Percentiles rank a stretch among this genome's conserved stretches.
These are phyloP conservation scores for Urechis unicinctus DNA, from an alignment of 2,888 invertebrate species.

Conservation along the genomic window DNA sequence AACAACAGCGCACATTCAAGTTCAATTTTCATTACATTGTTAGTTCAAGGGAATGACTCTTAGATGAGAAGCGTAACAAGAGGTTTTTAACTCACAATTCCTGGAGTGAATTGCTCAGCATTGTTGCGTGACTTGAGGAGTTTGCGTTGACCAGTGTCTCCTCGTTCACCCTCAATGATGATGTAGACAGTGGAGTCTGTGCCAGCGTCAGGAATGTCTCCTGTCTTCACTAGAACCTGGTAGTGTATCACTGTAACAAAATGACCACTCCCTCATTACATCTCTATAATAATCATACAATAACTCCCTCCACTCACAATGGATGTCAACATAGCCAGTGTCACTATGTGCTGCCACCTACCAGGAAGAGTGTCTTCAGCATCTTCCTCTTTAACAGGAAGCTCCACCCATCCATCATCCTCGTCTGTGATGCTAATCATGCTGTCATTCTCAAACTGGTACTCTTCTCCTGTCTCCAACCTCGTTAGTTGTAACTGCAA, in stretches of 20 bases:
- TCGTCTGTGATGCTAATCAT: slow-evolving; percentile 36
- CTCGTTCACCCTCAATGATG: slow-evolving; percentile 13
- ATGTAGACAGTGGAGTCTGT: slow-evolving; percentile 21
- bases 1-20: no score
- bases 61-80: no score
- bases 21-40: no score
- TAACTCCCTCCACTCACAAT: no score
- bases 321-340: no score
- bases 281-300: no score
- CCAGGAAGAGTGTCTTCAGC: no score
- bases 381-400: slow-evolving; percentile 30
- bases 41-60: no score
- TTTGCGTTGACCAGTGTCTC: slow-evolving; percentile 16
- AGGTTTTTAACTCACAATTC: slow-evolving; percentile 16
- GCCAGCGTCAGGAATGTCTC: slow-evolving; percentile 21
- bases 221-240: slow-evolving; percentile 30
- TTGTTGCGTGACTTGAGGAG: slow-evolving; percentile 8
- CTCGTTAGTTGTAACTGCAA: no score
- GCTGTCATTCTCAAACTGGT: slow-evolving; percentile 23
- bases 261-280: no score
- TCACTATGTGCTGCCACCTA: no score
- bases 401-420: slow-evolving; percentile 34
- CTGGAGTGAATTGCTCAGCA: slow-evolving; percentile 2
- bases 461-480: slow-evolving; percentile 21
- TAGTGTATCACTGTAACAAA: slow-evolving; percentile 31